Percentiles rank a stretch among this genome's conserved stretches.
Evolutionary conservation across 2,113 vertebrate species (phyloP).

Genomic region (Microtus oregoni): DNA sequence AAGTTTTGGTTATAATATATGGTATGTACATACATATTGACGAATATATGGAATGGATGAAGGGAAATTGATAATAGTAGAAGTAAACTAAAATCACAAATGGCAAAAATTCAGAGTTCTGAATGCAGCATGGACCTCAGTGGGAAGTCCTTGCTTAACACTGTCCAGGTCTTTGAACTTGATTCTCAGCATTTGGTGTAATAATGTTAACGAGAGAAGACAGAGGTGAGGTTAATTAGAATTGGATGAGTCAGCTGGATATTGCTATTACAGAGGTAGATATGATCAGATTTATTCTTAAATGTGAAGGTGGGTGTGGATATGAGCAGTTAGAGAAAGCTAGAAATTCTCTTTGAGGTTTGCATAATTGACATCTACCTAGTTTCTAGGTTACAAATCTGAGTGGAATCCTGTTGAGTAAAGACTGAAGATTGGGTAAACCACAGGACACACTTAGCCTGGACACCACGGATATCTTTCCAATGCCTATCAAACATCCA

Average conservation of each 20-base stretch:
- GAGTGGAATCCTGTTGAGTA: too few relatives aligned
- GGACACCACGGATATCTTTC: too few relatives aligned
- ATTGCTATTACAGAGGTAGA: neutral
- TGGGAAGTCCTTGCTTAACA: neutral
- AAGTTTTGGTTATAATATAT: neutral
- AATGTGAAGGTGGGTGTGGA: neutral
- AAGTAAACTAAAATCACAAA: neutral
- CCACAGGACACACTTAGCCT: too few relatives aligned
- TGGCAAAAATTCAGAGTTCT: neutral
- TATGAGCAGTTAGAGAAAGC: neutral
- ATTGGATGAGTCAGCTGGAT: neutral
- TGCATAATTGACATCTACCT: neutral
- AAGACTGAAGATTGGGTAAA: too few relatives aligned
- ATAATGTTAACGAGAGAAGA: constrained; percentile 5
- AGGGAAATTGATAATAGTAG: neutral
- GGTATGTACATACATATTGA: neutral
- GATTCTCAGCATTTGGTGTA: neutral
- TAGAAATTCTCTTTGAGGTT: neutral
- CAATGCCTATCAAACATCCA: too few relatives aligned
- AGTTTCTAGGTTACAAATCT: neutral
- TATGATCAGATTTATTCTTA: neutral
- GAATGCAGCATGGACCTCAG: neutral
- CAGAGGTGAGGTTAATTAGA: neutral
- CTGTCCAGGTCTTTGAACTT: neutral
- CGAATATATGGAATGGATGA: neutral